phyloP scores from a whole-genome alignment of 37 sponge, comb jelly and placozoan species.

The Tethya wilhelma region DNA sequence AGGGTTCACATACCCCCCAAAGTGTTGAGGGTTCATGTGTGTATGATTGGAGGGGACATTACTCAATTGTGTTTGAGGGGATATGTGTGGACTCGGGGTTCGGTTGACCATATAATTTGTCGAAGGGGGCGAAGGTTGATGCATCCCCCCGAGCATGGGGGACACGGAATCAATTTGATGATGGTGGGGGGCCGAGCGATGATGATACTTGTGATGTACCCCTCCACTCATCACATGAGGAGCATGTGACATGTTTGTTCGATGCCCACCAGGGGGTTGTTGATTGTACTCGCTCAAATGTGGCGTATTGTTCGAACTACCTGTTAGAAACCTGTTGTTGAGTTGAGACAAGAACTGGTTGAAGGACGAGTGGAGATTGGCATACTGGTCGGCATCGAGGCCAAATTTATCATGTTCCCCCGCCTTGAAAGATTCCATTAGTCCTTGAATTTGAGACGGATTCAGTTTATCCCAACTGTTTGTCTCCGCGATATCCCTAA shows the following conservation, averaged over 20 bases:
- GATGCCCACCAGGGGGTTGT: not conserved
- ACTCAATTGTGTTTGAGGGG: not conserved
- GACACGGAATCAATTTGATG: not conserved
- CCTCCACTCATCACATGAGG: not conserved
- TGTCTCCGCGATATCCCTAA: constrained; percentile 66
- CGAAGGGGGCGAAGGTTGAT: constrained; percentile 6
- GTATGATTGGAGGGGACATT: not conserved
- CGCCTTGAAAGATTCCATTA: constrained; percentile 50
- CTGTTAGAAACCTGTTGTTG: constrained; percentile 17
- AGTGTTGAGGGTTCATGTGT: not conserved
- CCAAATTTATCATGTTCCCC: constrained; percentile 63
- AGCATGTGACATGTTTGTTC: not conserved
- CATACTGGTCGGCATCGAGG: constrained; percentile 48
- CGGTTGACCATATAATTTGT: not conserved
- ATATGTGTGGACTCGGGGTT: constrained; percentile 23
- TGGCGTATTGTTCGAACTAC: constrained; percentile 4
- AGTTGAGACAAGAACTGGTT: constrained; percentile 66
- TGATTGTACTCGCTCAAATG: constrained; percentile 29
- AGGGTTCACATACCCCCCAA: not conserved
- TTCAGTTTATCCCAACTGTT: constrained; percentile 68
- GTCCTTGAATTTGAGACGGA: constrained; percentile 51
- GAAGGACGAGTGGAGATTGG: constrained; percentile 49
- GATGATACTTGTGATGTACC: not conserved
- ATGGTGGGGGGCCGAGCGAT: no score
- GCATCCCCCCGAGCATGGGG: not conserved